Evolutionary conservation across 2,797 vertebrate species (phyloP).

Genomic region (Lithobates sylvaticus): DNA sequence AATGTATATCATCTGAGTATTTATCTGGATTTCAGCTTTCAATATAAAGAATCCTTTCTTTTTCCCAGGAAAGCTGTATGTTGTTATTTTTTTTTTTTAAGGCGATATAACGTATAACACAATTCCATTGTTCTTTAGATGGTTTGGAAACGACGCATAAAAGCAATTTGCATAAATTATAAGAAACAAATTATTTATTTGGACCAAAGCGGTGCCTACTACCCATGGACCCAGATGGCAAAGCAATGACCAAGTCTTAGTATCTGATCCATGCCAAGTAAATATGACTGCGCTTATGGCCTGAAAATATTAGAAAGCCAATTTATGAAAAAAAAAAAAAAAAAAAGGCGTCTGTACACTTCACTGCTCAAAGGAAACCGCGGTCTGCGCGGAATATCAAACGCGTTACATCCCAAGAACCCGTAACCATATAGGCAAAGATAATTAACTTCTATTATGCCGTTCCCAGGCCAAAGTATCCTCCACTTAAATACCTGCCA

Average conservation of each 20-base stretch:
- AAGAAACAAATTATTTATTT: constrained; percentile 63
- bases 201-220: constrained; percentile 55
- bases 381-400: constrained; percentile 60
- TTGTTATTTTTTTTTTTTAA: constrained; percentile 20
- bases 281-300: constrained; percentile 63
- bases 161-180: constrained; percentile 64
- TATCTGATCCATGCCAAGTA: constrained; percentile 60
- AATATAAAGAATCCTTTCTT: not conserved
- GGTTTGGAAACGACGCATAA: constrained; percentile 56
- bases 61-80: not conserved
- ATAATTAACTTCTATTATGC: constrained; percentile 54
- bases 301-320: constrained; percentile 59
- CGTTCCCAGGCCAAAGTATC: constrained; percentile 42
- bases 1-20: no score
- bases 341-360: constrained; percentile 58
- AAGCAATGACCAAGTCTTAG: constrained; percentile 61
- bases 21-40: no score
- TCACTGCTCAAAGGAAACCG: constrained; percentile 58
- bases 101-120: constrained; percentile 33
- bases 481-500: constrained; percentile 50
- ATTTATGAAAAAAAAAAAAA: constrained; percentile 50
- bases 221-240: constrained; percentile 62
- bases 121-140: constrained; percentile 60
- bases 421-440: constrained; percentile 52
- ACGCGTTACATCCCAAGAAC: constrained; percentile 47